Percentiles rank a stretch among this genome's conserved stretches.
Conservation (phyloP, 2,113 vertebrate species). For the Phalacrocorax brasilianus region DNA sequence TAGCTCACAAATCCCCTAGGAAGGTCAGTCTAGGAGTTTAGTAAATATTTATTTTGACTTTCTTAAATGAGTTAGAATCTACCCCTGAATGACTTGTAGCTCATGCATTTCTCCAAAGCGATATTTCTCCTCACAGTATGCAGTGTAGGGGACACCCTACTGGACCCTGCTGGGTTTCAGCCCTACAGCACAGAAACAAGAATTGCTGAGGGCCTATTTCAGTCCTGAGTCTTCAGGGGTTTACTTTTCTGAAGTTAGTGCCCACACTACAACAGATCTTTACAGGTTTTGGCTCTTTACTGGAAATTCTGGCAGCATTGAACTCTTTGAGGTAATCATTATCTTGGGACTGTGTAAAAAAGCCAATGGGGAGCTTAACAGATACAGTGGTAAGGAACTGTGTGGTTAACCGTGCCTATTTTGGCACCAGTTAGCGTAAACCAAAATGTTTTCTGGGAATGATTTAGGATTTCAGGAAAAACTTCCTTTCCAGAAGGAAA, state of each 20-base stretch:
- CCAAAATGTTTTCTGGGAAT: background rate
- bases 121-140: background rate
- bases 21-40: background rate
- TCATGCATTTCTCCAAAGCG: rapidly evolving
- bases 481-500: background rate
- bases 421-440: background rate
- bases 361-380: background rate
- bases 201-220: background rate
- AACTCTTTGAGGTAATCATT: background rate
- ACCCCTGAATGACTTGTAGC: background rate
- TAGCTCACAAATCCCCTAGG: background rate
- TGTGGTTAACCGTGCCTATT: background rate
- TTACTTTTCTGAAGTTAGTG: background rate
- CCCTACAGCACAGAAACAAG: background rate
- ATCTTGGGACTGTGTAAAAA: background rate
- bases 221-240: background rate
- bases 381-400: background rate
- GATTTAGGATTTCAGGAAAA: background rate
- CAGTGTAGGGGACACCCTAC: background rate
- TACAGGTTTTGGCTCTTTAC: background rate
- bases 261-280: background rate
- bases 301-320: background rate
- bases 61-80: background rate
- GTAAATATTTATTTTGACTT: background rate
- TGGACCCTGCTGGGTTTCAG: background rate